phyloP scores from a whole-genome alignment of 1,140 invertebrate species.

The Eueides isabella region DNA sequence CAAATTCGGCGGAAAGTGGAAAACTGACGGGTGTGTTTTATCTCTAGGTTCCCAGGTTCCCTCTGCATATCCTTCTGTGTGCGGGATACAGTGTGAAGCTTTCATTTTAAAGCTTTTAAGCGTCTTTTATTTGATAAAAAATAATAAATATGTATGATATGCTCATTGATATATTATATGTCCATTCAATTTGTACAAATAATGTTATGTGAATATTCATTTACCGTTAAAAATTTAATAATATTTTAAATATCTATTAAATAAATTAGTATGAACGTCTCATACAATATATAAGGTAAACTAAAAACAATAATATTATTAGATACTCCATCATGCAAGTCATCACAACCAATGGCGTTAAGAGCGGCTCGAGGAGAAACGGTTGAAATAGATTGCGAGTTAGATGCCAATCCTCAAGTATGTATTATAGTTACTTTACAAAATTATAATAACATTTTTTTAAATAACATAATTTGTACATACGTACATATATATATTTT shows the following conservation, averaged over 20 bases:
- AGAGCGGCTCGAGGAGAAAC: constrained; percentile 91
- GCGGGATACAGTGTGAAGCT: no score
- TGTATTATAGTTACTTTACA: neutral
- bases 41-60: no score
- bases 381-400: constrained; percentile 89
- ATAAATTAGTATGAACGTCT: neutral
- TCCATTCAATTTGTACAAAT: no score
- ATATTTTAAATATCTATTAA: no score
- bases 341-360: constrained; percentile 55
- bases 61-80: no score
- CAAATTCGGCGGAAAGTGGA: no score
- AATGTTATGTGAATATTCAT: neutral
- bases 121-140: neutral
- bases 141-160: no score
- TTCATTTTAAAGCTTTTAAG: neutral
- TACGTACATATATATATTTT: no score
- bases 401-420: constrained; percentile 91
- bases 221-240: no score
- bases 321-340: constrained; percentile 68
- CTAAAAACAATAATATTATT: neutral
- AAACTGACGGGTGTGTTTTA: no score
- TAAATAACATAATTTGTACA: no score
- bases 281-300: neutral
- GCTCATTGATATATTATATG: no score
- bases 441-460: neutral